Conservation (phyloP, 1,140 invertebrate species). For the Plectrocnemia conspersa region DNA sequence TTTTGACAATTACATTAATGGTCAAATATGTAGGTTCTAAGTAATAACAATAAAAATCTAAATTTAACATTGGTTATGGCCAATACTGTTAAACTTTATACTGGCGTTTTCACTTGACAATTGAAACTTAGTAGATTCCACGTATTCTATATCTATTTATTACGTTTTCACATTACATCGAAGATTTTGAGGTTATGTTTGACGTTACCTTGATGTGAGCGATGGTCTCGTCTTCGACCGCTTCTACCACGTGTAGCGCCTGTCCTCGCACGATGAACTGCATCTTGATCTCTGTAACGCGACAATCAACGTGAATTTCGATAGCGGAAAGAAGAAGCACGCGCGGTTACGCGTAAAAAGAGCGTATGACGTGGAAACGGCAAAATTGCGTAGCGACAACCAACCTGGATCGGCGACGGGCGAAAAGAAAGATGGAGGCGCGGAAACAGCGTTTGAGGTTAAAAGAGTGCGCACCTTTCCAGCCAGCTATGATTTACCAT, state of each 20-base stretch:
- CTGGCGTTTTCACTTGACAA: too few species aligned
- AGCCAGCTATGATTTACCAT: slow-evolving; percentile 4
- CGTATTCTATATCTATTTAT: too few species aligned
- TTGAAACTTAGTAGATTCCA: too few species aligned
- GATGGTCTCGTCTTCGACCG: slow-evolving; percentile 47
- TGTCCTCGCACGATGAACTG: slow-evolving; percentile 52
- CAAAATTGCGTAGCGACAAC: slow-evolving; percentile 3
- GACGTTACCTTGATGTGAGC: slow-evolving; percentile 47
- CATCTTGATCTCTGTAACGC: slow-evolving; percentile 37
- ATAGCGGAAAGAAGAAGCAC: not conserved
- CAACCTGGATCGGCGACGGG: slow-evolving; percentile 25
- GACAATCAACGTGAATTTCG: not conserved
- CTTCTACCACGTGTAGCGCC: slow-evolving; percentile 49
- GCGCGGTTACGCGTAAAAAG: not conserved
- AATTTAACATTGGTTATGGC: not conserved
- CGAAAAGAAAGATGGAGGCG: slow-evolving; percentile 27
- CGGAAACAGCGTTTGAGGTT: slow-evolving; percentile 18
- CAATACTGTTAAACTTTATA: too few species aligned
- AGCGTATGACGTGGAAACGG: too few species aligned
- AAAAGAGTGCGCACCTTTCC: not conserved
- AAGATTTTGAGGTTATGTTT: slow-evolving; percentile 5
- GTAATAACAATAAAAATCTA: not conserved
- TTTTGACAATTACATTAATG: not conserved
- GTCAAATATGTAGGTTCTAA: not conserved
- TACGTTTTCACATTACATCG: too few species aligned